Evolutionary conservation across 2,888 invertebrate genomes (phyloP).

Genomic region (Trypoxylon attenuatum): DNA sequence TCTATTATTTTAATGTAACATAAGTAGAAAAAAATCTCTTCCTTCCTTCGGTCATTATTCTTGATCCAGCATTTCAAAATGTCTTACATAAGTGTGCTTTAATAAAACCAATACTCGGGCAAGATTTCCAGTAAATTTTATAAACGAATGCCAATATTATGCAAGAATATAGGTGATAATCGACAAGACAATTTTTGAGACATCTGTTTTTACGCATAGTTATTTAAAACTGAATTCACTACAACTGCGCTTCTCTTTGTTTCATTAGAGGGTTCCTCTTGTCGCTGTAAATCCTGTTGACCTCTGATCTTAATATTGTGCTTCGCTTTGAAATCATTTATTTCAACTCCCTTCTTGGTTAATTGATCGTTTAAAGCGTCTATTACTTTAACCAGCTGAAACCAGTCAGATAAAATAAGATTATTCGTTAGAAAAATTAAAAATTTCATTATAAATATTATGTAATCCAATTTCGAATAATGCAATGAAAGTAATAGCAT

Average conservation of each 20-base stretch:
- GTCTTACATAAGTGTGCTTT: no score
- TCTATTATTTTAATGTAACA: no score
- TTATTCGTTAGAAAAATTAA: background rate
- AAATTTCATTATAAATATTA: background rate
- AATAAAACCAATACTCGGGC: no score
- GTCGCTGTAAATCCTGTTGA: constrained; percentile 76
- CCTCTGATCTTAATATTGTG: constrained; percentile 91
- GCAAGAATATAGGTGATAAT: constrained; percentile 17
- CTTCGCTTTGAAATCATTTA: constrained; percentile 93
- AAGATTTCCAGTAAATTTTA: constrained; percentile 21
- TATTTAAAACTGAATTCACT: constrained; percentile 59
- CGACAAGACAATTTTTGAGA: constrained; percentile 9
- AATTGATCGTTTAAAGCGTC: constrained; percentile 88
- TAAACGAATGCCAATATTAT: constrained; percentile 28
- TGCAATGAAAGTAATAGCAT: no score
- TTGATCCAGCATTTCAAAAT: no score
- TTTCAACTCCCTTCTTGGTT: constrained; percentile 89
- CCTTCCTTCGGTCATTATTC: no score
- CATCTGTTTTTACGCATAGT: constrained; percentile 33
- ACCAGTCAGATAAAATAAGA: no score
- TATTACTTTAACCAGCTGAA: constrained; percentile 87
- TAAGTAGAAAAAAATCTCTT: no score
- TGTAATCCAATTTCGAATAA: background rate
- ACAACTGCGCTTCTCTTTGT: constrained; percentile 67
- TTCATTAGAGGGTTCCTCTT: constrained; percentile 65